Evolutionary conservation across 1,140 invertebrate species (phyloP).

Genomic region (Caenorhabditis briggsae): DNA sequence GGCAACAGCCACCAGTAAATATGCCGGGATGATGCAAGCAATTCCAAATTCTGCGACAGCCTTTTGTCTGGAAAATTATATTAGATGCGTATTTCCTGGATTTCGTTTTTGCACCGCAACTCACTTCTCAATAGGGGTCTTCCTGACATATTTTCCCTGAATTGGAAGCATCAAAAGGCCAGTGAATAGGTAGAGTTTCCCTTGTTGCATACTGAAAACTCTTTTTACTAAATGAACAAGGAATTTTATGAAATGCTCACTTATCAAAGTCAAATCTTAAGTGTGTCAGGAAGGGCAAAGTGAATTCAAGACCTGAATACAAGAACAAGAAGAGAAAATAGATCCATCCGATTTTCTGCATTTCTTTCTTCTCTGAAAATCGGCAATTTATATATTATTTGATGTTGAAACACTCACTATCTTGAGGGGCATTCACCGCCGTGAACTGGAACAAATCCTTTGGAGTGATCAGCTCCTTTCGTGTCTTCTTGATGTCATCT

Average conservation of each 20-base stretch:
- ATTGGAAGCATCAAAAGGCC: constrained; percentile 92
- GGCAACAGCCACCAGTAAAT: constrained; percentile 87
- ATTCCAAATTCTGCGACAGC: constrained; percentile 85
- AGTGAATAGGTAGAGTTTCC: constrained; percentile 95
- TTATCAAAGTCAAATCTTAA: constrained; percentile 88
- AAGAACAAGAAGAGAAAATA: constrained; percentile 96
- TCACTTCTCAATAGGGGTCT: constrained; percentile 83
- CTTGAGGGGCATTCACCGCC: constrained; percentile 23
- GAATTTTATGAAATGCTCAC: not conserved
- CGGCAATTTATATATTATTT: not conserved
- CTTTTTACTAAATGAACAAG: not conserved
- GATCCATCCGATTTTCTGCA: constrained; percentile 86
- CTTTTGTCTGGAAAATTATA: constrained; percentile 80
- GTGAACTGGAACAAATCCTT: constrained; percentile 57
- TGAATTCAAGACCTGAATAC: constrained; percentile 97
- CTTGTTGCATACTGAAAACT: constrained; percentile 88
- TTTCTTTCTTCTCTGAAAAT: constrained; percentile 78
- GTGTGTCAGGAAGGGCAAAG: constrained; percentile 95
- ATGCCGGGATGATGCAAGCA: constrained; percentile 89
- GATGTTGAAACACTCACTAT: not conserved
- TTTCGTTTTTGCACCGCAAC: not conserved
- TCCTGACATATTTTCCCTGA: constrained; percentile 90
- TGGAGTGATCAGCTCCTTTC: constrained; percentile 32
- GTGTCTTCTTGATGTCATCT: constrained; percentile 79
- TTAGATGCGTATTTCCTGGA: not conserved